Base-by-base conservation (phyloP, 2,797 vertebrate genomes). In the Nyctalus aviator region DNA sequence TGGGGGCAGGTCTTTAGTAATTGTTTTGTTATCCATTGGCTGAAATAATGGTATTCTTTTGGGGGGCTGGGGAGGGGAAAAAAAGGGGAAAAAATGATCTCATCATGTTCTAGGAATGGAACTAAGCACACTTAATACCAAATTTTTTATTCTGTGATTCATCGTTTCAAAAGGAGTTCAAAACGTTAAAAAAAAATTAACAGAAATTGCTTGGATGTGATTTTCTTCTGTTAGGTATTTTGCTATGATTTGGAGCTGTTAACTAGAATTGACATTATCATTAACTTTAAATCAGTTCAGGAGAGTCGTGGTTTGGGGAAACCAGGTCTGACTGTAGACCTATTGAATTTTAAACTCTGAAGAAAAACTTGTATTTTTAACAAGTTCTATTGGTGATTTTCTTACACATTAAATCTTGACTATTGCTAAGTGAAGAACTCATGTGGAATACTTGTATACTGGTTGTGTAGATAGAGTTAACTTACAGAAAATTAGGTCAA, bases 281-380 rank as follows among this genome's bases (percentile, higher is more conserved):
- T 69, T 71, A 75, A 75, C 25, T 93, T 94, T 57, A 57, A 66
- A 81, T 88, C 35, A 76, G 17, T 84, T 85, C 41, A 86, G n/a
- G n/a, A 62, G 17, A 64, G 13, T 18, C 46, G 12, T 81, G 14
- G 21, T 84, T 79, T 90, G n/a, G 44, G 25, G 44, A 79, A 64
- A 64, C 25, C 5, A 71, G 35, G 27, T 10, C 21, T 91, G 35
- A 35, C 13, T 17, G 4, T 75, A 48, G 59, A 46, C 13, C 37
- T 93, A 27, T 13, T 53, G 32, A 91, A 81, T 76, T 90, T 21
- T 94, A 76, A 79, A 66, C 17, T 77, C 50, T 55, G 79, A 88
- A 59, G 41, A 82, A 78, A 94, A 93, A 69, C 55, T 77, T 78
- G 18, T 17, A 4, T 46, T 84, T 69, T 72, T 48, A 53, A 53